phyloP scores from a whole-genome alignment of 2,888 invertebrate species.

The Fragum fragum region DNA sequence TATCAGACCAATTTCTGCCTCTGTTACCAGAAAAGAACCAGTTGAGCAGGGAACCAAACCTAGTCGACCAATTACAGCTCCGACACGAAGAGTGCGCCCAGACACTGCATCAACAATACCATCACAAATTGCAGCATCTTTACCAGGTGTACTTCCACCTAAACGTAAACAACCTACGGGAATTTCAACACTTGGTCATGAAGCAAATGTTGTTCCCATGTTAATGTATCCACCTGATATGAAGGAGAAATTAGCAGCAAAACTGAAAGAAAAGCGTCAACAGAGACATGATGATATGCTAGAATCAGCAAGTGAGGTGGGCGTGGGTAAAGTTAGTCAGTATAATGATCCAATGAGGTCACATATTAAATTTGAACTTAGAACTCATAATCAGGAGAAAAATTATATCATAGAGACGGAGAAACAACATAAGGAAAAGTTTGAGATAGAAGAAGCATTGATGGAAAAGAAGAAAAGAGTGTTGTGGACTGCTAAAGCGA shows the following conservation, averaged over 20 bases:
- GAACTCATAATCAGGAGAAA: constrained; percentile 82
- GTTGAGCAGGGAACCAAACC: constrained; percentile 41
- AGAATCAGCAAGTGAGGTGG: constrained; percentile 69
- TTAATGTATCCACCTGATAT: constrained; percentile 83
- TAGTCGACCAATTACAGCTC: constrained; percentile 75
- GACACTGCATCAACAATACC: constrained; percentile 70
- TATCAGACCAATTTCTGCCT: constrained; percentile 81
- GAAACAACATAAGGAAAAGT: constrained; percentile 68
- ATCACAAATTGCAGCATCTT: constrained; percentile 70
- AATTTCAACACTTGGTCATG: constrained; percentile 74
- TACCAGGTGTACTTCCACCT: constrained; percentile 71
- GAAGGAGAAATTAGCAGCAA: constrained; percentile 74
- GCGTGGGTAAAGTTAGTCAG: constrained; percentile 79
- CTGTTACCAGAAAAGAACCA: constrained; percentile 68
- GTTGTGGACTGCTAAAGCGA: constrained; percentile 81
- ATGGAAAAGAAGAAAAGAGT: constrained; percentile 77
- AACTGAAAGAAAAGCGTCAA: constrained; percentile 70
- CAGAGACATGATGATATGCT: constrained; percentile 64
- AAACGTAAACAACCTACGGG: constrained; percentile 61
- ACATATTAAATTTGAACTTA: constrained; percentile 83
- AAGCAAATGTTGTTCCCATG: constrained; percentile 82
- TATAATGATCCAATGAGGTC: constrained; percentile 83
- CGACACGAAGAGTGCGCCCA: constrained; percentile 60
- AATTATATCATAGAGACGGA: constrained; percentile 76
- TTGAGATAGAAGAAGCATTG: constrained; percentile 69